Evolutionary conservation across 2,888 invertebrate species (phyloP).

Genomic region (Atherix ibis): DNA sequence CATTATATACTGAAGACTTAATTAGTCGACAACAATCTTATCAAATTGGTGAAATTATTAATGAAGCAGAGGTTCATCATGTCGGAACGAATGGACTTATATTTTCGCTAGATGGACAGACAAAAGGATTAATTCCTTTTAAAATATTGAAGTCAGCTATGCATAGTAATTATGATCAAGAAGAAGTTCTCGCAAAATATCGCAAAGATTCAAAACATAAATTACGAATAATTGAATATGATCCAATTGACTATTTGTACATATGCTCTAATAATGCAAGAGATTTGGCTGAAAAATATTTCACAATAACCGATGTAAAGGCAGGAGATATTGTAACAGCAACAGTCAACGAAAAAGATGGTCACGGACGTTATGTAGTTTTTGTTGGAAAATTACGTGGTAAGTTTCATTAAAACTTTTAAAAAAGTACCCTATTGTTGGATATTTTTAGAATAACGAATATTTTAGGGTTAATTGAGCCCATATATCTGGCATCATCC

Average conservation of each 20-base stretch:
- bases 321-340: conserved; percentile 41
- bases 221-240: conserved; percentile 48
- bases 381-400: conserved; percentile 39
- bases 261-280: conserved; percentile 47
- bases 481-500: conserved; percentile 35
- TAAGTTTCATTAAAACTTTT: conserved; percentile 13
- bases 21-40: conserved; percentile 13
- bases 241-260: conserved; percentile 46
- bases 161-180: conserved; percentile 29
- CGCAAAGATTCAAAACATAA: conserved; percentile 29
- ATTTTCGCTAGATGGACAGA: conserved; percentile 20
- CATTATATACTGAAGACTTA: conserved; percentile 24
- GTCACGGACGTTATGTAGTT: conserved; percentile 36
- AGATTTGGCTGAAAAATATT: conserved; percentile 40
- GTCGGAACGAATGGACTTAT: conserved; percentile 32
- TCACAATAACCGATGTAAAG: conserved; percentile 35
- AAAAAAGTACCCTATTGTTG: no score
- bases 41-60: conserved; percentile 40
- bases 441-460: background rate
- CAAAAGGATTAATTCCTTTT: conserved; percentile 27
- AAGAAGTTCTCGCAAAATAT: conserved; percentile 27
- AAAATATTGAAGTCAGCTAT: conserved; percentile 22
- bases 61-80: conserved; percentile 38
- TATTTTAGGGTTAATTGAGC: conserved; percentile 39
- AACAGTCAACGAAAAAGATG: conserved; percentile 31